Percentiles rank a stretch among this genome's conserved stretches.
phyloP scores from a whole-genome alignment of 1,140 invertebrate genomes.

The Drosophila subobscura region DNA sequence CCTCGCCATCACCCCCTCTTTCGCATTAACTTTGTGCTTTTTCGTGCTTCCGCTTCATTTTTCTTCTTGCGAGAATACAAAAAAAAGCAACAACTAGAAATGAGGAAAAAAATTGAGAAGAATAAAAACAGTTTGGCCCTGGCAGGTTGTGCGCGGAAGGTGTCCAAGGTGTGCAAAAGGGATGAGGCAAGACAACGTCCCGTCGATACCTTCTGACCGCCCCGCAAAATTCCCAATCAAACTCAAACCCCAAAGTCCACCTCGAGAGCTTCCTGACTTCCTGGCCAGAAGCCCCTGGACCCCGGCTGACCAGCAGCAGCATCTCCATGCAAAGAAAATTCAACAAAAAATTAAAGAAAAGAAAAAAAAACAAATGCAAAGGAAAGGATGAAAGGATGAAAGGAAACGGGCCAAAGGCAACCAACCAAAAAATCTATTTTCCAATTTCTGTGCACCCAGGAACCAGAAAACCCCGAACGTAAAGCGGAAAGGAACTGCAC shows the following conservation, averaged over 20 bases:
- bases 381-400: constrained; percentile 11
- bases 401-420: constrained; percentile 69
- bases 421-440: constrained; percentile 82
- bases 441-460: constrained; percentile 74
- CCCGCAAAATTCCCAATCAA: constrained; percentile 39
- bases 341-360: constrained; percentile 8
- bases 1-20: constrained; percentile 3
- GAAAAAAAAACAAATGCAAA: constrained; percentile 14
- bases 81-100: constrained; percentile 22
- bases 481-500: constrained; percentile 37
- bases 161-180: not conserved
- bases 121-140: constrained; percentile 48
- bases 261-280: constrained; percentile 56
- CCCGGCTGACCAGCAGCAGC: constrained; percentile 48
- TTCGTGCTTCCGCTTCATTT: constrained; percentile 80
- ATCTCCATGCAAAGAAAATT: constrained; percentile 24
- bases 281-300: constrained; percentile 32
- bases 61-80: constrained; percentile 41
- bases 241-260: constrained; percentile 24
- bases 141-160: constrained; percentile 47
- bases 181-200: constrained; percentile 43
- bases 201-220: constrained; percentile 48
- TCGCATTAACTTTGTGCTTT: constrained; percentile 77
- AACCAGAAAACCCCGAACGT: constrained; percentile 28
- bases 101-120: constrained; percentile 57